Evolutionary conservation across 2,797 vertebrate species (phyloP), one percentile per base, ranked within the genome.

Genomic region (Saxicola maurus): DNA sequence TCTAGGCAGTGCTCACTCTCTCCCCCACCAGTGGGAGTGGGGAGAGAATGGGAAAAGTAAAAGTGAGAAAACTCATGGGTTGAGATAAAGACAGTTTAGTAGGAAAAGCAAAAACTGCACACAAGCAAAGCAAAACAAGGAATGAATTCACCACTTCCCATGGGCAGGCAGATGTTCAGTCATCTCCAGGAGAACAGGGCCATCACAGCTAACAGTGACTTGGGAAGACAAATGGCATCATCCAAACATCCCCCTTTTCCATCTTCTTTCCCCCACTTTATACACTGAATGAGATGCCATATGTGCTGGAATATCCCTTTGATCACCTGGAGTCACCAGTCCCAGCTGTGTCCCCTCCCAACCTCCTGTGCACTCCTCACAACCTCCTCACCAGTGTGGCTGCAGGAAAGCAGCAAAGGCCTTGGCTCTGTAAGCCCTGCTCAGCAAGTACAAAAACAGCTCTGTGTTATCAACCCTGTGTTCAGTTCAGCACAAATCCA

Each of bases 331-430:
- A 13, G 35, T 43, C 40, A 48, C 68, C 48, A 64, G 19, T 59
- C 33, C 60, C 21, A 17, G 7, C 31, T 68, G 1, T 51, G 43
- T 27, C 62, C 2, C 24, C 62, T 68, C 17, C 62, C 20, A 78
- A 1, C 9, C 11, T 52, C 33, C 11, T 3, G 0, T 25, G 38
- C 38, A 52, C 18, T 20, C 15, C 5, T n/a, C n/a, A n/a, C 57
- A 64, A 16, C 24, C 28, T 62, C 37, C 37, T 51, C 62, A 38
- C 6, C 43, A 56, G 17, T 30, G 17, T 24, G 49, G 14, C n/a
- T 1, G 19, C 13, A 55, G 5, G 28, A 49, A 11, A 61, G 19
- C n/a, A 62, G 42, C 25, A 61, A 48, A 56, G 28, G 17, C 24
- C 24, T 68, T 30, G 69, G 43, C 28, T 67, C 27, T 43, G 42